Evolutionary conservation across 2,797 vertebrate genomes (phyloP).

Genomic region (Anabacerthia variegaticeps): DNA sequence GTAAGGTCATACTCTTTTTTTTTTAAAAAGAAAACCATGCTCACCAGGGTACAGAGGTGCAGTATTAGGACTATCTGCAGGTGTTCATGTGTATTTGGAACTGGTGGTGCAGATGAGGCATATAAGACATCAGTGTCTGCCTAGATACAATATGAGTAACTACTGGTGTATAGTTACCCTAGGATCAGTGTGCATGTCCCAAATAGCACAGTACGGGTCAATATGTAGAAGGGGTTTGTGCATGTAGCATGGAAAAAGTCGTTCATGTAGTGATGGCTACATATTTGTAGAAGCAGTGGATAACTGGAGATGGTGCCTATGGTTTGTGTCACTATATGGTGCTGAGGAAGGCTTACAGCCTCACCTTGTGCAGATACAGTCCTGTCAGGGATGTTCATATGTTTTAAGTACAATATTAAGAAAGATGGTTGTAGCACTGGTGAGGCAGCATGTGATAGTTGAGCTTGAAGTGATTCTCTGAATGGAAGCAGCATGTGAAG

Average conservation of each 20-base stretch:
- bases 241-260: background rate
- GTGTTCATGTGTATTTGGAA: background rate
- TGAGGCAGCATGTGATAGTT: background rate
- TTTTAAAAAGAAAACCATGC: background rate
- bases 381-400: background rate
- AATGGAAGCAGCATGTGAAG: background rate
- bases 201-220: background rate
- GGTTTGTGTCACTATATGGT: background rate
- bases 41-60: background rate
- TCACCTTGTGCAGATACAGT: background rate
- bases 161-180: no score
- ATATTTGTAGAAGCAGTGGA: accelerated
- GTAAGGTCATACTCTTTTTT: background rate
- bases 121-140: background rate
- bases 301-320: background rate
- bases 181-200: no score
- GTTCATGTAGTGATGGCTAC: background rate
- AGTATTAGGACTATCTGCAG: background rate
- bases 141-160: background rate
- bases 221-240: background rate
- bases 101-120: background rate
- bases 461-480: background rate
- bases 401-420: background rate
- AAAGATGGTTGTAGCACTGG: accelerated
- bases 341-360: background rate